phyloP scores from a whole-genome alignment of 2,888 invertebrate species.

The Agrypnus murinus region DNA sequence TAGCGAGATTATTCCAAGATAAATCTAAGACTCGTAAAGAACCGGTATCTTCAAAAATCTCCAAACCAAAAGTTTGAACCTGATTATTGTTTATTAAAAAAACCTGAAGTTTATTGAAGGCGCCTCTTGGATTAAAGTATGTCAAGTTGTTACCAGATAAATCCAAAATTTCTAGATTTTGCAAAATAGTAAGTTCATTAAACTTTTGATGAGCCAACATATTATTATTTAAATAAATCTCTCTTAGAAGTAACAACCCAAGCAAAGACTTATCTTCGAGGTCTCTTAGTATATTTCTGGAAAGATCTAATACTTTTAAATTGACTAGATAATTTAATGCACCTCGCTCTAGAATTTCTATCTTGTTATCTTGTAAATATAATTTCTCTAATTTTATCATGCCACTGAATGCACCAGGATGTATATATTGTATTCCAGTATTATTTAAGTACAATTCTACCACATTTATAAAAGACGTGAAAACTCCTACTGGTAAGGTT shows the following conservation, averaged over 20 bases:
- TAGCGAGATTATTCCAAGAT: not conserved
- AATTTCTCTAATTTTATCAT: constrained; percentile 15
- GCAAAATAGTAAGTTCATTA: not conserved
- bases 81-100: no score
- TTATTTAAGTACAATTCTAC: constrained; percentile 19
- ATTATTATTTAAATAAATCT: constrained; percentile 10
- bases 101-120: not conserved
- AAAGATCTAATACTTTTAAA: constrained; percentile 4
- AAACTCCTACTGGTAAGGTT: constrained; percentile 8
- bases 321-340: constrained; percentile 5
- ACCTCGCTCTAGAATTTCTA: constrained; percentile 7
- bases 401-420: constrained; percentile 24
- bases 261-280: constrained; percentile 18
- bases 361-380: constrained; percentile 20
- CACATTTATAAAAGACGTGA: not conserved
- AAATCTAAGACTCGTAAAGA: not conserved
- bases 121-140: not conserved
- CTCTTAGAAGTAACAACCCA: not conserved
- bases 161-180: constrained; percentile 2
- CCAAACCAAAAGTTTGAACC: not conserved
- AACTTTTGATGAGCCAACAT: not conserved
- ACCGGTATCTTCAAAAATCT: not conserved
- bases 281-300: not conserved
- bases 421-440: constrained; percentile 4
- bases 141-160: constrained; percentile 7